Percentiles rank a stretch among this genome's conserved stretches.
Conservation (phyloP, 23 tunicate genomes). For the Oikopleura albicans region DNA sequence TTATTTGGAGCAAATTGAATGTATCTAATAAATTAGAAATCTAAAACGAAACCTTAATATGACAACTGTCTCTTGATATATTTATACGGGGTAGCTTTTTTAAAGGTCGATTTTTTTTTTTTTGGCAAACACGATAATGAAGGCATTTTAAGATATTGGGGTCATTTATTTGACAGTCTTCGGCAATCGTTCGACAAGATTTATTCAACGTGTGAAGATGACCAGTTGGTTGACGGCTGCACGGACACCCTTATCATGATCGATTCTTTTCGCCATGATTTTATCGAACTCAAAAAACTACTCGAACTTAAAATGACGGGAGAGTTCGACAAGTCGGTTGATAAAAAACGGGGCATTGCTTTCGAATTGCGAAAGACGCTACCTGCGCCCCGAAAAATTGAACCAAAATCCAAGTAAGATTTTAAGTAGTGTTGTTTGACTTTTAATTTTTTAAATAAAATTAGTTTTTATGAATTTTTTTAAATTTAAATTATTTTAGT, state of each 20-base stretch:
- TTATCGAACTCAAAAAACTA: neutral
- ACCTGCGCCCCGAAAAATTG: slow-evolving; percentile 25
- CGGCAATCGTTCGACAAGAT: slow-evolving; percentile 93
- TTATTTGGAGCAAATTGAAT: too few species aligned
- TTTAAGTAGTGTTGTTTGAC: too few species aligned
- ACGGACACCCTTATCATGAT: slow-evolving; percentile 20
- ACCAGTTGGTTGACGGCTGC: slow-evolving; percentile 80
- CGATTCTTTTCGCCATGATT: neutral
- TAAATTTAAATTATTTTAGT: too few species aligned
- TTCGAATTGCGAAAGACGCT: slow-evolving; percentile 92
- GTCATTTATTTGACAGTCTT: too few species aligned
- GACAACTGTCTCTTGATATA: too few species aligned
- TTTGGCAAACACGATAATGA: neutral
- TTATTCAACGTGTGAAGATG: slow-evolving; percentile 72
- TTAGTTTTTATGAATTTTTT: too few species aligned
- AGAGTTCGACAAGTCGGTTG: neutral
- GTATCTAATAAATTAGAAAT: too few species aligned
- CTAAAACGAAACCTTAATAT: too few species aligned
- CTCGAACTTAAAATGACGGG: neutral
- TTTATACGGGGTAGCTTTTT: neutral
- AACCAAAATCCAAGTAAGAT: too few species aligned
- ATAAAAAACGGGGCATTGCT: neutral
- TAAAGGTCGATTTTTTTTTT: neutral
- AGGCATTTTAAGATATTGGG: slow-evolving; percentile 18
- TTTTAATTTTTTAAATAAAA: too few species aligned